Percentiles rank a stretch among this genome's conserved stretches.
These are phyloP conservation scores for Blastomussa wellsi DNA, from an alignment of 92 coral and sea anemone species.

Conservation along the genomic window DNA sequence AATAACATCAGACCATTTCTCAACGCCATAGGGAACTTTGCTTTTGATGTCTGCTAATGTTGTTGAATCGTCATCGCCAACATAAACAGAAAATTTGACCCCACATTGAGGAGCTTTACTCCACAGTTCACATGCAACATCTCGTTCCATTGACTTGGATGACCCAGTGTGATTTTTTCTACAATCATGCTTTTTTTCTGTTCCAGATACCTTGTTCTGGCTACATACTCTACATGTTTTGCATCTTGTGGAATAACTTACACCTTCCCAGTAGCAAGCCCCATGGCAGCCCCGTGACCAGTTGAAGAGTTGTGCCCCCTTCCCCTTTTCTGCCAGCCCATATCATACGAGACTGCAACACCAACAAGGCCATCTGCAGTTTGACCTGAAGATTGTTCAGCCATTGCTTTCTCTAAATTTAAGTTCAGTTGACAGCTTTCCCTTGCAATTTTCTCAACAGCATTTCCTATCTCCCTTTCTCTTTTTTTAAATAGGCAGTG, in stretches of 20 bases:
- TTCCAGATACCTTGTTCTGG: neutral
- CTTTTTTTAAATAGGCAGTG: slow-evolving; percentile 31
- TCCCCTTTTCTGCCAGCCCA: slow-evolving; percentile 58
- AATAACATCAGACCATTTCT: slow-evolving; percentile 46
- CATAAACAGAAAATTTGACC: slow-evolving; percentile 34
- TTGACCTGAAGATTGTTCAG: neutral
- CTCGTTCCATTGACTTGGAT: slow-evolving; percentile 57
- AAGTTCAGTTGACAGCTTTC: slow-evolving; percentile 33
- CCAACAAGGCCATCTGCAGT: slow-evolving; percentile 30
- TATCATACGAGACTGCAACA: slow-evolving; percentile 33
- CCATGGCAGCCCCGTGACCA: slow-evolving; percentile 64
- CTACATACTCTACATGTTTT: slow-evolving; percentile 37
- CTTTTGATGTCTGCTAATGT: slow-evolving; percentile 29
- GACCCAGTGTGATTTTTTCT: slow-evolving; percentile 45
- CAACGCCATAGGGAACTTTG: slow-evolving; percentile 51
- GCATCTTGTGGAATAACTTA: too few species aligned
- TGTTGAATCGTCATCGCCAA: slow-evolving; percentile 63
- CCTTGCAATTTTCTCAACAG: slow-evolving; percentile 44
- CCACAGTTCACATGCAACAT: slow-evolving; percentile 42
- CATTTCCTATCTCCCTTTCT: slow-evolving; percentile 53
- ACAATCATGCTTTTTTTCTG: slow-evolving; percentile 37
- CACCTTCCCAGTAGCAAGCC: slow-evolving; percentile 16
- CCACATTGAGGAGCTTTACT: slow-evolving; percentile 27
- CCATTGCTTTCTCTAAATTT: slow-evolving; percentile 8
- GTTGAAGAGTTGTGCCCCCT: slow-evolving; percentile 43